Percentiles rank a stretch among this genome's conserved stretches.
Evolutionary conservation across 1,140 invertebrate genomes (phyloP).

Genomic region (Drosophila bifasciata): DNA sequence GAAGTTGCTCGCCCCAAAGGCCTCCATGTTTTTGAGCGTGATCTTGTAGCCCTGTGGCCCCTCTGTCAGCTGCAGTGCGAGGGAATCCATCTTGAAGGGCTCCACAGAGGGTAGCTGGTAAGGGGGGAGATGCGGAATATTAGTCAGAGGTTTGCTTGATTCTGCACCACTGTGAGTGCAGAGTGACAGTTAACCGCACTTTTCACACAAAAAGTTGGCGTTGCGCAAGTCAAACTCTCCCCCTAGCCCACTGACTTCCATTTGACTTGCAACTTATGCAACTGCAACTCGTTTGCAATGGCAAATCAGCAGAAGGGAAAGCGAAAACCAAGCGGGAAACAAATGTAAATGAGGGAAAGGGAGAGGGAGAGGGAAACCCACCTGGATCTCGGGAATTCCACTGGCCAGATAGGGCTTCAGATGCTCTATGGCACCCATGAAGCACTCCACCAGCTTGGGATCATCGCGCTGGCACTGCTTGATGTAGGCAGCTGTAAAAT

Average conservation of each 20-base stretch:
- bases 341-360: constrained; percentile 7
- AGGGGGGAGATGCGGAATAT: neutral
- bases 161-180: constrained; percentile 31
- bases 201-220: constrained; percentile 7
- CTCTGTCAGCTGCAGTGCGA: constrained; percentile 88
- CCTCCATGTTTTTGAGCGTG: constrained; percentile 87
- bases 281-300: constrained; percentile 57
- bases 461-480: constrained; percentile 88
- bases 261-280: constrained; percentile 57
- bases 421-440: constrained; percentile 87
- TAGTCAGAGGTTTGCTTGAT: neutral
- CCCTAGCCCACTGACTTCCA: constrained; percentile 52
- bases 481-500: constrained; percentile 88
- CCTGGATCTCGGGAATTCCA: constrained; percentile 88
- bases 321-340: constrained; percentile 2
- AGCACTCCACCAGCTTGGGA: constrained; percentile 87
- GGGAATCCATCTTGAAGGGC: constrained; percentile 89
- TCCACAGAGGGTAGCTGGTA: constrained; percentile 87
- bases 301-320: constrained; percentile 13
- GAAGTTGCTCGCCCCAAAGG: constrained; percentile 89
- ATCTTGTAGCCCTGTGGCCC: constrained; percentile 90
- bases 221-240: constrained; percentile 53
- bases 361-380: constrained; percentile 36
- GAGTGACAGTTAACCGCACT: constrained; percentile 26
- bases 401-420: constrained; percentile 87